A percentile compares a stretch with the other conserved stretches of the same genome.
Evolutionary conservation across 2,888 invertebrate genomes (phyloP).

Genomic region (Notodonta dromedarius): DNA sequence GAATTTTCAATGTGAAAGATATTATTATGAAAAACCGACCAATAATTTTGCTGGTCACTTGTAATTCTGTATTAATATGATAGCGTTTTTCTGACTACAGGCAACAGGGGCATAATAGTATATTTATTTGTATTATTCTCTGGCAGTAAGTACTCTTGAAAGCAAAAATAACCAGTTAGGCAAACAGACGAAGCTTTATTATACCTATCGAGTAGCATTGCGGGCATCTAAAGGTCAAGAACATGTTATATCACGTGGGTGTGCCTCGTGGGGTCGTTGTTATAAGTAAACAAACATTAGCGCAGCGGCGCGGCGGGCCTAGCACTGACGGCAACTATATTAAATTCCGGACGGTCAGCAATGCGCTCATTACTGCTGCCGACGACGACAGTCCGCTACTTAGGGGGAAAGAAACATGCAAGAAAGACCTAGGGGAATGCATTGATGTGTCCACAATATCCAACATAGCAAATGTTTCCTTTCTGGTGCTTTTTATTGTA

Average conservation of each 20-base stretch:
- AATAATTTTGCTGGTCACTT: too few species aligned
- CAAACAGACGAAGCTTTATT: too few species aligned
- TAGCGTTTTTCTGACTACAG: too few species aligned
- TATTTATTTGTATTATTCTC: too few species aligned
- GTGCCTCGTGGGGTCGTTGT: not conserved
- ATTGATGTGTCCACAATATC: not conserved
- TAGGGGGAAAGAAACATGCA: not conserved
- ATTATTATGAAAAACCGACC: too few species aligned
- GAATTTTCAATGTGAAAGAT: too few species aligned
- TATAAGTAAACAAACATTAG: constrained; percentile 9
- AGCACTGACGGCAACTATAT: constrained; percentile 33
- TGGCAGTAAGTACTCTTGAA: too few species aligned
- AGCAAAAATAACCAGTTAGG: too few species aligned
- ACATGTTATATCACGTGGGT: not conserved
- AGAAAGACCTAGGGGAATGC: not conserved
- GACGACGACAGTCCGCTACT: not conserved
- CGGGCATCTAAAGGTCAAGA: not conserved
- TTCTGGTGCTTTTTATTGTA: too few species aligned
- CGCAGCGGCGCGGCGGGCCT: constrained; percentile 2
- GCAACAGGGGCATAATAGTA: too few species aligned
- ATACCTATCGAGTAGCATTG: too few species aligned
- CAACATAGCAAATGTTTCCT: not conserved
- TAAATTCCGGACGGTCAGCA: constrained; percentile 49
- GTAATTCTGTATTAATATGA: too few species aligned
- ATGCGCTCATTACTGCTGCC: constrained; percentile 40